Conservation (phyloP, 2,113 vertebrate species). For the Dipodomys stephensi region DNA sequence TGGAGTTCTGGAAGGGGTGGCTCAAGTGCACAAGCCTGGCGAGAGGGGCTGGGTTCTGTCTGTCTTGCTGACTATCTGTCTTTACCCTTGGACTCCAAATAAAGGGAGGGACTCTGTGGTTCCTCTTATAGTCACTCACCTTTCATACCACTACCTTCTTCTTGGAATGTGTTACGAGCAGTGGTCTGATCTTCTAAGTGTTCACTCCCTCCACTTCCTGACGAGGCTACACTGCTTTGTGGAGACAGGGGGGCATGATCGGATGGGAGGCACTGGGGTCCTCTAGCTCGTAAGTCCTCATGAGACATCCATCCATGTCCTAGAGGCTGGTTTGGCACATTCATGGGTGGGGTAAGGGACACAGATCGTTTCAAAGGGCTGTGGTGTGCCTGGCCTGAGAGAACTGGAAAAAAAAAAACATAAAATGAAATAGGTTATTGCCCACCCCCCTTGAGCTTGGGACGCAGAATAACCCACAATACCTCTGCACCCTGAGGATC, state of each 20-base stretch:
- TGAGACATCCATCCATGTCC: constrained; percentile 99
- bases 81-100: constrained; percentile 49
- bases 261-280: constrained; percentile 92
- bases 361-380: constrained; percentile 99
- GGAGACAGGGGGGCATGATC: constrained; percentile 98
- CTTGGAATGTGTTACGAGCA: constrained; percentile 97
- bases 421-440: constrained; percentile 90
- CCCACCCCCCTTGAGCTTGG: constrained; percentile 81
- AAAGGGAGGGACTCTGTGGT: constrained; percentile 55
- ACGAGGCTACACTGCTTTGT: constrained; percentile 99
- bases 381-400: constrained; percentile 96
- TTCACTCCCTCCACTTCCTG: constrained; percentile 99
- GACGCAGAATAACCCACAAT: constrained; percentile 82
- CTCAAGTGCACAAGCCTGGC: background rate
- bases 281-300: constrained; percentile 97
- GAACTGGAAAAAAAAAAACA: constrained; percentile 90
- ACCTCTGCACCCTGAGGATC: constrained; percentile 67
- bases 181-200: constrained; percentile 96
- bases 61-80: constrained; percentile 57
- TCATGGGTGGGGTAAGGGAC: constrained; percentile 99
- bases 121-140: constrained; percentile 90
- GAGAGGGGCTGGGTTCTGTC: background rate
- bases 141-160: constrained; percentile 99
- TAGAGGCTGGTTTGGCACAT: constrained; percentile 95
- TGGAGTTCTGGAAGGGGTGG: background rate